Percentiles rank a stretch among this genome's conserved stretches.
These are phyloP conservation scores for Ichneumoninae sp. DNA, from an alignment of 2,888 invertebrate genomes.

Conservation along the genomic window DNA sequence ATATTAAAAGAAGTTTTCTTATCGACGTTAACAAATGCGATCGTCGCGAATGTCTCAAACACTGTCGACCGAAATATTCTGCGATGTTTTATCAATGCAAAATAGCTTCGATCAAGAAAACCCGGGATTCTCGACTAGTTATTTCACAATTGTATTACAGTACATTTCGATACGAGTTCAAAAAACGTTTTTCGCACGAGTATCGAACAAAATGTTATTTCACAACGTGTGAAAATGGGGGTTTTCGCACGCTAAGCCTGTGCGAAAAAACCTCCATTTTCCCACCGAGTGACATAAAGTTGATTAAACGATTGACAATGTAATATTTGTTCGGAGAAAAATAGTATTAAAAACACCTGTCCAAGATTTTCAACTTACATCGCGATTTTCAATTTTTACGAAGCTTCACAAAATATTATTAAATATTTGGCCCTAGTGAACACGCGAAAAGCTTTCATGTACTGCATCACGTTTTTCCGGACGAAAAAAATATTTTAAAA, in stretches of 20 bases:
- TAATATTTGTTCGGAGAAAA: not conserved
- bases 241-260: too few relatives aligned
- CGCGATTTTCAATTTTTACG: not conserved
- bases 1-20: slow-evolving; percentile 39
- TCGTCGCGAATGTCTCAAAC: slow-evolving; percentile 14
- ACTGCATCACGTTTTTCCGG: too few relatives aligned
- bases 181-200: too few relatives aligned
- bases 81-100: not conserved
- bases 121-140: not conserved
- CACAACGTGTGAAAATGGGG: too few relatives aligned
- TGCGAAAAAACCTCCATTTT: too few relatives aligned
- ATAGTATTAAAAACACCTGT: too few relatives aligned
- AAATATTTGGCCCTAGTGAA: slow-evolving; percentile 22
- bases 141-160: not conserved
- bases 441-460: slow-evolving; percentile 32
- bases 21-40: slow-evolving; percentile 31
- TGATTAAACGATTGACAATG: not conserved
- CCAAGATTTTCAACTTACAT: slow-evolving; percentile 25
- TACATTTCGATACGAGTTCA: too few relatives aligned
- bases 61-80: not conserved
- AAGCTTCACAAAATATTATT: too few relatives aligned
- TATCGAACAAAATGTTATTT: too few relatives aligned
- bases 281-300: too few relatives aligned
- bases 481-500: too few relatives aligned
- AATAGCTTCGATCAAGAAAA: not conserved